Base-by-base conservation (phyloP, 2,888 invertebrate genomes). In the Yponomeuta sedellus region DNA sequence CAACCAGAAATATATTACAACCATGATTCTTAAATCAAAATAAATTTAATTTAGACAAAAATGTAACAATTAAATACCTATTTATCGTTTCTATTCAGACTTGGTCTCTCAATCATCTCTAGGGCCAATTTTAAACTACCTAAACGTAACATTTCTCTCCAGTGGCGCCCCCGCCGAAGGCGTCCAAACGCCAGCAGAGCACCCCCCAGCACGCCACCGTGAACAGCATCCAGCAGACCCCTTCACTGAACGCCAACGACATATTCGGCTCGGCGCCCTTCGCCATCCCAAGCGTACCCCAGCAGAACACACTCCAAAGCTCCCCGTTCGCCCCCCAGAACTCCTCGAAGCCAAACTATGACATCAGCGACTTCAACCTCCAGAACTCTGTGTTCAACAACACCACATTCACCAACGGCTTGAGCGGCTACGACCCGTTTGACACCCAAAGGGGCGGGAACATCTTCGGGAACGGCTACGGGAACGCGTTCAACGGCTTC, bases 141-240 rank as follows among this genome's bases (percentile, higher is more conserved):
- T 34, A 34, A 25, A 25, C 25, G 4, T 16, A 16, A 6, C 34
- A n/a, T 68, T 67, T 69, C 25, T 72, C 90, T 92, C 10, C 83
- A 97, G 97, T 97, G 93, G 96, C 97, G 62, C 97, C 97, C 69
- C 97, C 97, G 68, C 97, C 97, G 67, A 97, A 96, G 83, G 93
- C 95, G 10, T 92, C 93, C 28, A 93, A 93, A 72, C 93, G 93
- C 68, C 78, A 71, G 80, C 78, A 71, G 81, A 73, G 73, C 71
- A 74, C 80, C 58, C 71, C 73, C 25, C 75, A 78, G 70, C 74
- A 76, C 68, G 69, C 77, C 81, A 76, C 77, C 81, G 76, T 75
- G 83, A 61, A 44, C 66, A n/a, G n/a, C n/a, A 57, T 39, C 39
- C 22, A 10, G 10, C 64, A 57, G 12, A 81, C 81, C 68, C 84